Base-by-base conservation (phyloP, 1,140 invertebrate genomes). In the Nautilus pompilius region DNA sequence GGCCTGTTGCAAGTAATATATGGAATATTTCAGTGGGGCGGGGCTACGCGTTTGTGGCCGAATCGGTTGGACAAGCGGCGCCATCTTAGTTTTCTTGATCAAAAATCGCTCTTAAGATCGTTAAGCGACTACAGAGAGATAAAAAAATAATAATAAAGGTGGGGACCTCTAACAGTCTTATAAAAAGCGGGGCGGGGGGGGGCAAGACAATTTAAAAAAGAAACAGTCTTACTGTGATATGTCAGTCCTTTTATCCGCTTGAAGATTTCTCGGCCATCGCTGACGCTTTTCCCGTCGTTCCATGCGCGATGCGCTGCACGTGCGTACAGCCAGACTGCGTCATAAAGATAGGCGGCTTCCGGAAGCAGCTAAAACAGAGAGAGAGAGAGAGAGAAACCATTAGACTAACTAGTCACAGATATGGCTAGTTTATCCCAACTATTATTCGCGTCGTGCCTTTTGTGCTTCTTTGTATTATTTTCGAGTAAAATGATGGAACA, bases 221-320 rank as follows among this genome's bases (percentile, higher is more conserved):
- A n/a, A n/a, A n/a, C n/a, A n/a, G n/a, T n/a, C 76, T 64, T 73
- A 81, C 79, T 80, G 71, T 73, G 74, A 58, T 80, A 81, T 8
- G 75, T 74, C 32, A 55, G 65, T 36, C 72, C 73, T 57, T 71
- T 69, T 4, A 81, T 70, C 32, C 72, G 66, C 13, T 65, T 58
- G n/a, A 79, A 71, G n/a, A 81, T 71, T 2, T 58, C 58, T 33
- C 61, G 63, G 5, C 79, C 79, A 61, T 81, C 72, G 1, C 28
- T 55, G 13, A 70, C 58, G 46, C 73, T 63, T 13, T 60, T 45
- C 6, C 73, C 73, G 32, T 72, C 67, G 17, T 48, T 17, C 2
- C 80, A 41, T n/a, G 72, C 61, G 22, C 67, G 51, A 41, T 79
- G 55, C 0, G 70, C 73, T 17, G 73, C 76, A 15, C 66, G 56